Base-by-base conservation (phyloP, 2,888 invertebrate species). In the Drosophila rubida region DNA sequence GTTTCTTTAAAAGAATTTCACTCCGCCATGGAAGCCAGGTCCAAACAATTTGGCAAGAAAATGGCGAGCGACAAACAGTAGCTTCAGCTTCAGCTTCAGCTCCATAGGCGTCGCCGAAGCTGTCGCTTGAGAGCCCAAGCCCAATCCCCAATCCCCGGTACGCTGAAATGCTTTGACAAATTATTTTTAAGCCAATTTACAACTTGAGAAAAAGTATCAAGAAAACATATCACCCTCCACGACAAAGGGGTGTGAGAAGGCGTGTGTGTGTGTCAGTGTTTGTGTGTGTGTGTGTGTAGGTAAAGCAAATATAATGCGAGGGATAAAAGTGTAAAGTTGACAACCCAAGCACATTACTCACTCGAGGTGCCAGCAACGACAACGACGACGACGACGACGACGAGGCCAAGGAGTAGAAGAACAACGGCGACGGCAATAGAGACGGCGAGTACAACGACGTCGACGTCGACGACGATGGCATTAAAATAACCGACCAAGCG, bases 121-220 rank as follows among this genome's bases (percentile, higher is more conserved):
- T 50, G 49, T 50, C 44, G 57, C 64, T 54, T 30, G 27, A 45
- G 44, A 13, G 19, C 45, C 39, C 22, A 42, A 46, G 11, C 60
- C 57, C 67, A 53, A 50, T 53, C 74, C 72, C 59, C 69, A 32
- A 32, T 32, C 32, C 32, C 32, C 32, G 32, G 55, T 46, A 64
- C 75, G 76, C 80, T 86, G 84, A 85, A 82, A 86, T 78, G 88
- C 88, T 89, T 86, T 87, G 87, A 89, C 89, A 87, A 87, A 87
- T 87, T 87, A 89, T 89, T 86, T 89, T 88, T 84, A 89, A 89
- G 87, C 87, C 88, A 87, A 89, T 87, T 87, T 89, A 89, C 89
- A 87, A 89, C 81, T 89, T 86, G 84, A 77, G 89, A 80, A 85
- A 80, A 88, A 83, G 80, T 84, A 84, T 76, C 88, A 81, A 75